These are phyloP conservation scores for Notolabrus celidotus DNA, from an alignment of 2,797 vertebrate species.

Conservation along the genomic window DNA sequence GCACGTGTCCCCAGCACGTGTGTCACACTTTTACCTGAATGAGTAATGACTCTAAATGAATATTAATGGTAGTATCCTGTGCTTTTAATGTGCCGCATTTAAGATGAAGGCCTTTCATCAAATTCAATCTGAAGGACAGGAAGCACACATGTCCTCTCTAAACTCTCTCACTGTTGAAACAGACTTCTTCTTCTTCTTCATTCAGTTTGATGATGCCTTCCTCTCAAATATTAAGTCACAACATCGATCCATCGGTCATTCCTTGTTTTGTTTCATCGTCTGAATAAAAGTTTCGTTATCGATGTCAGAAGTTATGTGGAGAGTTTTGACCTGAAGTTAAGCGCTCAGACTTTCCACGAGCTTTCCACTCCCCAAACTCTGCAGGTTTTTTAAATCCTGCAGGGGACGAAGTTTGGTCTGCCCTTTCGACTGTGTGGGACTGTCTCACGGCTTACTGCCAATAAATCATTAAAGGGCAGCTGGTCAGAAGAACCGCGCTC, in stretches of 20 bases:
- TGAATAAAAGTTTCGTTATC: background rate
- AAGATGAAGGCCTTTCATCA: background rate
- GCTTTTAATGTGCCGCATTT: background rate
- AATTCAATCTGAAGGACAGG: background rate
- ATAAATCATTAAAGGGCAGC: conserved; percentile 45
- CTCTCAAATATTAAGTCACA: background rate
- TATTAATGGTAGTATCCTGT: background rate
- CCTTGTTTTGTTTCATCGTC: background rate
- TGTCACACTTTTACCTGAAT: background rate
- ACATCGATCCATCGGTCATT: background rate
- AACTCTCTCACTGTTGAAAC: background rate
- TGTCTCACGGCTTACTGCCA: background rate
- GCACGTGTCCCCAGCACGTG: background rate
- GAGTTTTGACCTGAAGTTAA: background rate
- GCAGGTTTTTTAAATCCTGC: background rate
- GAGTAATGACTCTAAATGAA: conserved; percentile 13
- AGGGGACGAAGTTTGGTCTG: conserved; percentile 3
- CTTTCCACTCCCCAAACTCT: background rate
- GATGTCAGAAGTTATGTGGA: background rate
- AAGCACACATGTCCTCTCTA: background rate
- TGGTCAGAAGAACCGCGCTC: background rate
- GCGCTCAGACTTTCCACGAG: background rate
- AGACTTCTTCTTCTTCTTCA: background rate
- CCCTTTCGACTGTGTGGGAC: conserved; percentile 12
- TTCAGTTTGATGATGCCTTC: background rate